Conservation (phyloP, 1,140 invertebrate genomes). For the Heliothis virescens region DNA sequence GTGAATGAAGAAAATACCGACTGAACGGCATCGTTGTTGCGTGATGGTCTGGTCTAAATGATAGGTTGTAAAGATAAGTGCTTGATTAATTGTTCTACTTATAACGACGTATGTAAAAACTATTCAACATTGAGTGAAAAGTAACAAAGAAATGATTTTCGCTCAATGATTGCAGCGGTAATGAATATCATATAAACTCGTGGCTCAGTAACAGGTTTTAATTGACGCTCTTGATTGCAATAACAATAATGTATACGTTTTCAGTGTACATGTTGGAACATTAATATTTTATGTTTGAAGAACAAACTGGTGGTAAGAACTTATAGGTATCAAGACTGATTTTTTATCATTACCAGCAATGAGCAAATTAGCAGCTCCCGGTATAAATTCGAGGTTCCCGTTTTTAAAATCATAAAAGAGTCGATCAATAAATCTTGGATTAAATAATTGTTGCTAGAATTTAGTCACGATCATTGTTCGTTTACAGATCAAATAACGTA, state of each 20-base stretch:
- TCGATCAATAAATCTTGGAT: conserved; percentile 42
- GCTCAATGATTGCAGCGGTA: background rate
- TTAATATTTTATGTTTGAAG: background rate
- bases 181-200: background rate
- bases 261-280: background rate
- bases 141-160: background rate
- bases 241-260: background rate
- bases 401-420: background rate
- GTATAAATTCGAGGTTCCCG: too few relatives aligned
- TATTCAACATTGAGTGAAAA: conserved; percentile 16
- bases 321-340: background rate
- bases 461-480: conserved; percentile 46
- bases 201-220: background rate
- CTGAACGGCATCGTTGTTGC: conserved; percentile 42
- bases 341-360: background rate
- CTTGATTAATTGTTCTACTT: conserved; percentile 27
- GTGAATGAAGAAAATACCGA: conserved; percentile 52
- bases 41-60: conserved; percentile 52
- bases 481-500: conserved; percentile 32
- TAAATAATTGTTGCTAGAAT: conserved; percentile 45
- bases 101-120: conserved; percentile 14
- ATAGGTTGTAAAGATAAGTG: conserved; percentile 31
- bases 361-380: background rate
- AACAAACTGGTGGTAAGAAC: background rate
- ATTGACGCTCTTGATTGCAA: background rate